A percentile compares a stretch with the other conserved stretches of the same genome.
phyloP scores from a whole-genome alignment of 1,140 invertebrate genomes.

The Cheumatopsyche charites region DNA sequence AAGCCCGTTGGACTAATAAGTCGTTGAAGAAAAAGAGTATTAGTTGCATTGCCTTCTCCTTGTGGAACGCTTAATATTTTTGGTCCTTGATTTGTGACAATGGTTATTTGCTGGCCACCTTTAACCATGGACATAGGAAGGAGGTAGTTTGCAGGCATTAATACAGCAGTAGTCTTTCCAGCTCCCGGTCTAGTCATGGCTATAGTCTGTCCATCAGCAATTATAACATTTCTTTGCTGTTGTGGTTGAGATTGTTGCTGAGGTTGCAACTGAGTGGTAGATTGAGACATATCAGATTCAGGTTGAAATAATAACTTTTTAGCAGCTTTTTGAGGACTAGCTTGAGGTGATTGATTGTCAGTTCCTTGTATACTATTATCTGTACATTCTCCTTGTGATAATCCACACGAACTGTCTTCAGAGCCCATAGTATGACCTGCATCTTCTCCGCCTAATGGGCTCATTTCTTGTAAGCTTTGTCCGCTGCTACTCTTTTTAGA shows the following conservation, averaged over 20 bases:
- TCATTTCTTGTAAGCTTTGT: slow-evolving; percentile 59
- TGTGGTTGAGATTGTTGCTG: slow-evolving; percentile 15
- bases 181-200: slow-evolving; percentile 57
- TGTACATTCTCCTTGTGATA: slow-evolving; percentile 63
- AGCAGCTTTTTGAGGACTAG: slow-evolving; percentile 58
- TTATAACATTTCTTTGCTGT: slow-evolving; percentile 63
- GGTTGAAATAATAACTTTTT: slow-evolving; percentile 56
- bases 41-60: slow-evolving; percentile 59
- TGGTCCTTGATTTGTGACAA: slow-evolving; percentile 69
- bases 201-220: slow-evolving; percentile 63
- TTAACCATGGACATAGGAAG: slow-evolving; percentile 73
- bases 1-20: slow-evolving; percentile 59
- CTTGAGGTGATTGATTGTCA: slow-evolving; percentile 59
- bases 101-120: slow-evolving; percentile 72
- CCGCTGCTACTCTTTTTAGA: slow-evolving; percentile 59
- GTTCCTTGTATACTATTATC: slow-evolving; percentile 54
- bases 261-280: slow-evolving; percentile 9
- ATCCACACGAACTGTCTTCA: slow-evolving; percentile 72
- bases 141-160: slow-evolving; percentile 73
- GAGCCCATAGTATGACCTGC: slow-evolving; percentile 70
- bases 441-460: slow-evolving; percentile 68
- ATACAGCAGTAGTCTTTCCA: slow-evolving; percentile 64
- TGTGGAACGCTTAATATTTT: slow-evolving; percentile 66
- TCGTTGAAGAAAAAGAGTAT: slow-evolving; percentile 59
- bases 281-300: slow-evolving; percentile 49